Evolutionary conservation across 2,797 vertebrate species (phyloP).

Genomic region (Neopelma chrysocephalum): DNA sequence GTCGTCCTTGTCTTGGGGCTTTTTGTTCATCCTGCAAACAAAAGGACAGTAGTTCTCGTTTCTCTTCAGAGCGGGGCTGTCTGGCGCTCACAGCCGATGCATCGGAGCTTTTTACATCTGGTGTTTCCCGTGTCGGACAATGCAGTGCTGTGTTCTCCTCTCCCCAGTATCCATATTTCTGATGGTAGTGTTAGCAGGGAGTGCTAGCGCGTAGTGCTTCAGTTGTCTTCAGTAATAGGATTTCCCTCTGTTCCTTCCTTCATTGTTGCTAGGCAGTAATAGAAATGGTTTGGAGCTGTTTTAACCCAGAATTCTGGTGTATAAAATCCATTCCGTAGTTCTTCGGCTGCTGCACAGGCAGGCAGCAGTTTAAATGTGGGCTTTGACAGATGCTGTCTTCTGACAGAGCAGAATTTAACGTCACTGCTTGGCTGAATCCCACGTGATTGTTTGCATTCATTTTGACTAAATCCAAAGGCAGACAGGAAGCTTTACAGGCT

Average conservation of each 20-base stretch:
- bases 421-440: constrained; percentile 81
- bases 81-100: constrained; percentile 35
- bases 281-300: constrained; percentile 55
- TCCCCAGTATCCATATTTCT: constrained; percentile 80
- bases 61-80: constrained; percentile 8
- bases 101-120: constrained; percentile 69
- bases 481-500: constrained; percentile 65
- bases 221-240: constrained; percentile 54
- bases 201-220: constrained; percentile 55
- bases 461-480: constrained; percentile 76
- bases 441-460: constrained; percentile 86
- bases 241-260: constrained; percentile 67
- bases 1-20: constrained; percentile 43
- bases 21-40: constrained; percentile 63
- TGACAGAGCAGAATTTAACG: constrained; percentile 86
- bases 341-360: constrained; percentile 78
- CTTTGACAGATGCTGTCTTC: constrained; percentile 86
- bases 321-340: constrained; percentile 72
- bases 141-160: constrained; percentile 74
- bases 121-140: constrained; percentile 72
- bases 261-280: constrained; percentile 80
- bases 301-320: constrained; percentile 60
- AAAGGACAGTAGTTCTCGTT: constrained; percentile 42
- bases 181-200: constrained; percentile 48
- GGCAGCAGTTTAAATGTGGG: constrained; percentile 83